Base-by-base conservation (phyloP, 2,888 invertebrate genomes). In the Resseliella maxima region DNA sequence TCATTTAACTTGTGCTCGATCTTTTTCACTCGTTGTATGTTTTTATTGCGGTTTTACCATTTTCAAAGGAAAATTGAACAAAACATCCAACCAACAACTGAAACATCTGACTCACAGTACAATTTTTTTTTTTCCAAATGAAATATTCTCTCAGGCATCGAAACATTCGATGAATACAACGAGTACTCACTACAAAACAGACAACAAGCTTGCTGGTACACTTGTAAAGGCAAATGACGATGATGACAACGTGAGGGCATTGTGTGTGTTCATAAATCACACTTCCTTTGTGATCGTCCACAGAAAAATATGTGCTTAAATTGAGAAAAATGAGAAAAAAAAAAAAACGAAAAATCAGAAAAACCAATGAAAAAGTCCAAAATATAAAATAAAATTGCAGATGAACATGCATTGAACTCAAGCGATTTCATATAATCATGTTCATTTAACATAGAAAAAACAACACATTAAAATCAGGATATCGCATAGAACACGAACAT, bases 211-310 rank as follows among this genome's bases (percentile, higher is more conserved):
- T n/a, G 46, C 8, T 15, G 31, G 72, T 72, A 72, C 27, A 72
- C 72, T 72, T 72, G 72, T 12, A 27, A 59, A 31, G n/a, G 72
- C 72, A 83, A 83, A 83, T 72, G 72, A 72, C 72, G 64, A 31
- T 72, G 72, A 72, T 72, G 72, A 72, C 72, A 72, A 72, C 72
- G 72, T 72, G 72, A 72, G 72, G 72, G 86, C 81, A 81, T 86
- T 86, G 86, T 86, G 86, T 86, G 81, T 86, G 86, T 86, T 81
- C 86, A 86, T 86, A 86, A 72, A 54, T 86, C 86, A 86, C 86
- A 86, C 72, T 72, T 72, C 72, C 72, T 72, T 72, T 72, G 31
- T 72, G n/a, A 72, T 83, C 36, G 24, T n/a, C 31, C 31, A 72
- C 31, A 72, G n/a, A 12, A 35, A 72, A 72, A 24, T 59, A 15